These are phyloP conservation scores for Rotaria socialis DNA, from an alignment of 2,888 invertebrate genomes.

Conservation along the genomic window DNA sequence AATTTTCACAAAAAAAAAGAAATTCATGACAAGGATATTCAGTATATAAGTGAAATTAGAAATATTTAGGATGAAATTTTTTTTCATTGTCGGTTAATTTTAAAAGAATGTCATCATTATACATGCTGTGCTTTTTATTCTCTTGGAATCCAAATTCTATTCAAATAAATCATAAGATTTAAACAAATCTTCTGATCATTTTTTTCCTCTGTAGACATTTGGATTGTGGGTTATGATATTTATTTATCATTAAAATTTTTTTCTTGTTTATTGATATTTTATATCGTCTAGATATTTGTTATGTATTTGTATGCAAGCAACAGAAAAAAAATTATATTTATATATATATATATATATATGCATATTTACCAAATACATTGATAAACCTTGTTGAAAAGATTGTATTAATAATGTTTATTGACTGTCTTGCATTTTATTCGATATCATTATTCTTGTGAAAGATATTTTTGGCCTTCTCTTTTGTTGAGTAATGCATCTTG, in stretches of 20 bases:
- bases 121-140: background rate
- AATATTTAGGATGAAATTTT: constrained; percentile 12
- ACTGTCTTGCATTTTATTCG: background rate
- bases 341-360: background rate
- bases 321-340: background rate
- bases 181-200: background rate
- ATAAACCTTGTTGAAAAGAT: constrained; percentile 3
- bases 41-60: constrained; percentile 23
- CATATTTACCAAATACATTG: background rate
- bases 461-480: background rate
- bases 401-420: constrained; percentile 17
- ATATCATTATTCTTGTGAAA: background rate
- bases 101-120: constrained; percentile 28
- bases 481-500: background rate
- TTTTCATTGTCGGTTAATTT: constrained; percentile 17
- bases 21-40: background rate
- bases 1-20: background rate
- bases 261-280: background rate
- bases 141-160: background rate
- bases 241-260: background rate
- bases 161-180: background rate
- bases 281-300: background rate
- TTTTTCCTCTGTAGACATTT: background rate
- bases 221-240: background rate
- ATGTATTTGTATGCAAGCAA: background rate